Base-by-base conservation (phyloP, 2,113 vertebrate species). In the Amblyornis subalaris region DNA sequence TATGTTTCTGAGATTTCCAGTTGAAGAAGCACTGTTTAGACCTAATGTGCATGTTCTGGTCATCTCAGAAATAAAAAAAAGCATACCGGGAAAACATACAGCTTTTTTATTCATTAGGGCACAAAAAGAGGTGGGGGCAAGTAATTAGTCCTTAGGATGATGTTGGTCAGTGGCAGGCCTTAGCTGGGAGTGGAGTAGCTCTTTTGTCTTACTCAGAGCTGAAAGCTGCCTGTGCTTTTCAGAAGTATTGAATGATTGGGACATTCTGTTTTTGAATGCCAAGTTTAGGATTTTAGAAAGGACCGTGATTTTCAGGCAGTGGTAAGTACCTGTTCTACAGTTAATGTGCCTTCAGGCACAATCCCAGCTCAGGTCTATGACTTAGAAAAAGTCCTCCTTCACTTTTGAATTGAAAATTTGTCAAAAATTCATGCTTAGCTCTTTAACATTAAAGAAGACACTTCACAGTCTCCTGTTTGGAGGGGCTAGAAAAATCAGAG, bases 81-180 rank as follows among this genome's bases (percentile, higher is more conserved):
- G 3, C 3, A 0, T 48, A 15, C 5, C 62, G n/a, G 13, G 21
- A 69, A 62, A 51, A 80, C 5, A 67, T 8, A 44, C 0, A 21
- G 5, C 2, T 40, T 47, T 75, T 92, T 80, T 51, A 35, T 29
- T 74, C 1, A 11, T 48, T 31, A 25, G 3, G 10, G 2, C 1
- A 2, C 23, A 14, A 35, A 35, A 21, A 25, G 16, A 2, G 1
- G 9, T 2, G 4, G 19, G 47, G 31, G 5, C 14, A 83, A 70
- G 10, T 45, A 11, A 36, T 51, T 61, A 42, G 33, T 65, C 15
- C 33, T 25, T 21, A 24, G 26, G 19, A 28, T 26, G 9, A n/a
- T 20, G 8, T 1, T 54, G 25, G 15, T 55, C 40, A 69, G 18
- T 31, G 35, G 24, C 17, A 61, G 14, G 9, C 44, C n/a, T 69